A percentile compares a stretch with the other conserved stretches of the same genome.
Evolutionary conservation across 2,797 vertebrate genomes (phyloP).

Genomic region (Myripristis murdjan): DNA sequence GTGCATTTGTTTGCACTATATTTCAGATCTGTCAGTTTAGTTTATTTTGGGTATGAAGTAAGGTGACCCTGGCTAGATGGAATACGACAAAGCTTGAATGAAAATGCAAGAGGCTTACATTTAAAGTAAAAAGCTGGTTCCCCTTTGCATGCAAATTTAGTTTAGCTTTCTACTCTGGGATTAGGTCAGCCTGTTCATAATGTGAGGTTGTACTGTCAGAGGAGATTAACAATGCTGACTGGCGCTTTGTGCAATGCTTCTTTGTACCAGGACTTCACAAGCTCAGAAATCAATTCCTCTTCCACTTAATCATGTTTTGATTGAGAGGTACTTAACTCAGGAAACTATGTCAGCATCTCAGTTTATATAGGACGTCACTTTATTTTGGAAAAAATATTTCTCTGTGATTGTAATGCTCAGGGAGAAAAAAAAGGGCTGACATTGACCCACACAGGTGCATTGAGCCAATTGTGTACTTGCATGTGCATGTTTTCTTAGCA

Average conservation of each 20-base stretch:
- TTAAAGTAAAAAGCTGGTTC: slow-evolving; percentile 30
- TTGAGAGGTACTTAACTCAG: not conserved
- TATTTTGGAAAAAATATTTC: not conserved
- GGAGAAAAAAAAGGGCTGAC: not conserved
- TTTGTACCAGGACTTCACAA: slow-evolving; percentile 8
- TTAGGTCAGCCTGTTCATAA: slow-evolving; percentile 21
- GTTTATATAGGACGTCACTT: not conserved
- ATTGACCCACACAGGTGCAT: not conserved
- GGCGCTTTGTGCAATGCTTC: slow-evolving; percentile 20
- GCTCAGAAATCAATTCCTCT: not conserved
- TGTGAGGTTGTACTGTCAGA: slow-evolving; percentile 32
- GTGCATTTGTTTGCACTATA: slow-evolving; percentile 24
- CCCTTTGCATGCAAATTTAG: slow-evolving; percentile 22
- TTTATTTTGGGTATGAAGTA: slow-evolving; percentile 31
- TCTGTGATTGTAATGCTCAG: not conserved
- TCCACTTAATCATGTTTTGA: not conserved
- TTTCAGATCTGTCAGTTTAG: slow-evolving; percentile 37
- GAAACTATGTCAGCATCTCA: not conserved
- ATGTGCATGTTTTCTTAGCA: not conserved
- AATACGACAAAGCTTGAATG: slow-evolving; percentile 32
- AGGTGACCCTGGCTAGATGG: slow-evolving; percentile 38
- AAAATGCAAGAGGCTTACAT: slow-evolving; percentile 35
- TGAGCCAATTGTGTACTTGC: not conserved
- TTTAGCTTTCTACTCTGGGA: slow-evolving; percentile 20
- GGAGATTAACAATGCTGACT: slow-evolving; percentile 10